Evolutionary conservation across 2,888 invertebrate species (phyloP).

Genomic region (Sinohyriopsis cumingii): DNA sequence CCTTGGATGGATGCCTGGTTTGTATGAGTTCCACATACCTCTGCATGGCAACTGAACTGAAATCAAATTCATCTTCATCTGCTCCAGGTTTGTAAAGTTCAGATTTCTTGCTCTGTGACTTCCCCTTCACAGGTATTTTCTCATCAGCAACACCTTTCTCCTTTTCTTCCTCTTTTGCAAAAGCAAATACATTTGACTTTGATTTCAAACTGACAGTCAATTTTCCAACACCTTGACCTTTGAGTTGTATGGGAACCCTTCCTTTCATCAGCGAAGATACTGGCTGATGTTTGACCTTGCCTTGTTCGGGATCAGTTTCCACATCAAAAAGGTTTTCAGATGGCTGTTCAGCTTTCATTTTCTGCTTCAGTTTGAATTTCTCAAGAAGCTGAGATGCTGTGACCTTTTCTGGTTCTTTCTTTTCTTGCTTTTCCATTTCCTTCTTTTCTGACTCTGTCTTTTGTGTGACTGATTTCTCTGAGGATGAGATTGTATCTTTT

Average conservation of each 20-base stretch:
- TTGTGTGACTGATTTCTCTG: too few species aligned
- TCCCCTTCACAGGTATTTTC: too few species aligned
- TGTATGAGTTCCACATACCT: too few species aligned
- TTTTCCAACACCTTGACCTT: conserved; percentile 18
- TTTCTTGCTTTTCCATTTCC: conserved; percentile 6
- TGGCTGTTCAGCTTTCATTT: conserved; percentile 17
- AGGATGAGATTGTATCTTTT: too few species aligned
- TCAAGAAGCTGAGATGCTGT: conserved; percentile 36
- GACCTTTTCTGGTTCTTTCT: conserved; percentile 24
- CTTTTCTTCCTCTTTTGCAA: conserved; percentile 35
- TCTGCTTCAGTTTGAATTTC: conserved; percentile 33
- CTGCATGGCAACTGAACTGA: too few species aligned
- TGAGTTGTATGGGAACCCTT: background rate
- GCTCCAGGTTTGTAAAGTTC: too few species aligned
- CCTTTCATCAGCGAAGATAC: background rate
- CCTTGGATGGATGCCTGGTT: too few species aligned
- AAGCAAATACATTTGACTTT: conserved; percentile 36
- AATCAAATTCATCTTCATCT: too few species aligned
- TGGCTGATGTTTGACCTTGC: too few species aligned
- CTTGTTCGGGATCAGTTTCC: too few species aligned
- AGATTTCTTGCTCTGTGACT: too few species aligned
- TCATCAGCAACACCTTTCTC: conserved; percentile 22
- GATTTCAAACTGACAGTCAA: conserved; percentile 30
- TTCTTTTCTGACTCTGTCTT: conserved; percentile 5
- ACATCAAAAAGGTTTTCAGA: conserved; percentile 12